phyloP scores from a whole-genome alignment of 2,113 vertebrate species.

The Platycercus adscitus region DNA sequence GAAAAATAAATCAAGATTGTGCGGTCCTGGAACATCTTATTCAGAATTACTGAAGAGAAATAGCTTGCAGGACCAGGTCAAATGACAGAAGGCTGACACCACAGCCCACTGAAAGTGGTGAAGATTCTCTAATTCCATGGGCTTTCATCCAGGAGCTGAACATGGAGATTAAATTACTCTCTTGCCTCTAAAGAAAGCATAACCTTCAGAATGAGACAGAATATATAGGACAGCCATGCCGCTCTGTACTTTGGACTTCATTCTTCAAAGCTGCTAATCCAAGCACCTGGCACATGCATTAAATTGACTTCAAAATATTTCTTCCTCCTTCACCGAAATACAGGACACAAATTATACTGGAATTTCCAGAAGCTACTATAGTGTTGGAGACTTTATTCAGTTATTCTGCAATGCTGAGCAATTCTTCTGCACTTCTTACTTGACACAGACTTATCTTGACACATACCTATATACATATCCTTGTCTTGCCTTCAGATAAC shows the following conservation, averaged over 20 bases:
- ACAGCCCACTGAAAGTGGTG: not conserved
- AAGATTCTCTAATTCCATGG: fast-evolving
- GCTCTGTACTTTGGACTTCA: conserved; percentile 32
- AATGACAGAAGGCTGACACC: not conserved
- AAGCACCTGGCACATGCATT: conserved; percentile 58
- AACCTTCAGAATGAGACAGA: conserved; percentile 17
- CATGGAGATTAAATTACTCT: conserved; percentile 11
- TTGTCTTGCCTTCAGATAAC: conserved; percentile 68
- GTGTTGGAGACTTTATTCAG: conserved; percentile 46
- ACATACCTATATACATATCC: conserved; percentile 60
- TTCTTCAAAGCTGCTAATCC: conserved; percentile 35
- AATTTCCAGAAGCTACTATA: conserved; percentile 55
- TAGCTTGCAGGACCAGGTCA: not conserved
- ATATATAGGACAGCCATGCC: conserved; percentile 22
- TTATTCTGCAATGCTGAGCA: conserved; percentile 70
- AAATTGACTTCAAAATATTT: conserved; percentile 60
- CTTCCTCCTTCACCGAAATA: conserved; percentile 28
- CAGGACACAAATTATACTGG: conserved; percentile 36
- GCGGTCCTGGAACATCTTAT: not conserved
- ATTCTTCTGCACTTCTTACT: conserved; percentile 50
- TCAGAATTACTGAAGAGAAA: not conserved
- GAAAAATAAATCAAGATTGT: not conserved
- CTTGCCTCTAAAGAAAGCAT: conserved; percentile 33
- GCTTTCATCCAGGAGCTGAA: conserved; percentile 18
- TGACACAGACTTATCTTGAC: conserved; percentile 59